Base-by-base conservation (phyloP, 2,888 invertebrate species). In the Flabesymbios commensalis region DNA sequence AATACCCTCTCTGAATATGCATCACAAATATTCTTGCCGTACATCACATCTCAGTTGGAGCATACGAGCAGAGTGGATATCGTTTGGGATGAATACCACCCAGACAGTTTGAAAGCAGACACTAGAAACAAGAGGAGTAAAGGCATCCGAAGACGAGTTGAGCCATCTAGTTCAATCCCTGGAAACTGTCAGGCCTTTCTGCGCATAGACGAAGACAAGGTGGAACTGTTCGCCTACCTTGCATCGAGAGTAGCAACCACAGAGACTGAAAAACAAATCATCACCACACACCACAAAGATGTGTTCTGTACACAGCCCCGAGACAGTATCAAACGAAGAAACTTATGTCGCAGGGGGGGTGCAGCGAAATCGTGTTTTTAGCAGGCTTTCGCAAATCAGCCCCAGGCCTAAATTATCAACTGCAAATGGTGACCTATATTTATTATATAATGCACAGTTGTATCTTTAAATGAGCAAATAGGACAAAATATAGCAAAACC, bases 1-100 rank as follows among this genome's bases (percentile, higher is more conserved):
- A 58, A 53, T 19, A 65, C 67, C 0, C 68, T 72, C 54, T 28
- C 61, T 22, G 67, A 69, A 2, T 71, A 67, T 59, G 59, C 65
- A 3, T 24, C 36, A 7, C 36, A 28, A 17, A 41, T 64, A 26
- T 65, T 65, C 39, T 28, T 66, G 3, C 64, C 63, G 7, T 45
- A 65, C 32, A 31, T 61, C 14, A 7, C 41, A 36, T 24, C 33
- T 14, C 67, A 72, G 36, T 47, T 70, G 22, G 10, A 29, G 14
- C 45, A 42, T 10, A 47, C 47, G 10, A 36, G 49, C 2, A 48
- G 70, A 39, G 7, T 70, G 5, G 71, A 72, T 41, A 33, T 66
- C 29, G 56, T 65, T 3, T 70, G 57, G 61, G 69, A 72, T 58
- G 54, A 14, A 31, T 69, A 69, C 55, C 3, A 39, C 10, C 22